Percentiles rank a stretch among this genome's conserved stretches.
Evolutionary conservation across 2,113 vertebrate genomes (phyloP).

Genomic region (Etheostoma cragini): DNA sequence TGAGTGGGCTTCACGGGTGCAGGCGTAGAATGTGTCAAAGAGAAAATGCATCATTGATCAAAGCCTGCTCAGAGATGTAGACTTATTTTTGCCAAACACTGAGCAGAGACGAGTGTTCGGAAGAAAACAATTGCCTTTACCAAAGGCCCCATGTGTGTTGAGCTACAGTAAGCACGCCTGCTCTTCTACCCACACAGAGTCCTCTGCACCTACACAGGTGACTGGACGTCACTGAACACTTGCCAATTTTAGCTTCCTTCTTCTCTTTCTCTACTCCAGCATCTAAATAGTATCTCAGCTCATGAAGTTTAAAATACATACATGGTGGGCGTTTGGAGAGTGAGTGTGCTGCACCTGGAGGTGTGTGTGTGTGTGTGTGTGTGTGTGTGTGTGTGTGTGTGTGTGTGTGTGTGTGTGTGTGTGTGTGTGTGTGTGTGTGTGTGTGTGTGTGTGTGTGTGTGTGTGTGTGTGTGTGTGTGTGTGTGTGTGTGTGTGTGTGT

Average conservation of each 20-base stretch:
- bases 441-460: neutral
- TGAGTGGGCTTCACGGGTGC: conserved; percentile 82
- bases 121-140: conserved; percentile 55
- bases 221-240: conserved; percentile 64
- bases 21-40: conserved; percentile 80
- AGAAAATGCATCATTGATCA: conserved; percentile 79
- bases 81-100: conserved; percentile 58
- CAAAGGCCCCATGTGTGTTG: conserved; percentile 29
- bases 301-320: conserved; percentile 62
- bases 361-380: conserved; percentile 56
- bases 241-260: conserved; percentile 71
- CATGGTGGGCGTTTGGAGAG: conserved; percentile 63
- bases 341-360: conserved; percentile 41
- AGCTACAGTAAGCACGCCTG: conserved; percentile 58
- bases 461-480: conserved; percentile 48
- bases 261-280: conserved; percentile 46
- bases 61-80: conserved; percentile 65
- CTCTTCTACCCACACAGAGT: conserved; percentile 63
- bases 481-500: conserved; percentile 20
- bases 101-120: conserved; percentile 31
- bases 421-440: conserved; percentile 44
- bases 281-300: conserved; percentile 59
- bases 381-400: conserved; percentile 35
- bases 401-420: conserved; percentile 40
- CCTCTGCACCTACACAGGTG: conserved; percentile 78